phyloP scores from a whole-genome alignment of 2,888 invertebrate genomes.

The Macrophya alboannulata region DNA sequence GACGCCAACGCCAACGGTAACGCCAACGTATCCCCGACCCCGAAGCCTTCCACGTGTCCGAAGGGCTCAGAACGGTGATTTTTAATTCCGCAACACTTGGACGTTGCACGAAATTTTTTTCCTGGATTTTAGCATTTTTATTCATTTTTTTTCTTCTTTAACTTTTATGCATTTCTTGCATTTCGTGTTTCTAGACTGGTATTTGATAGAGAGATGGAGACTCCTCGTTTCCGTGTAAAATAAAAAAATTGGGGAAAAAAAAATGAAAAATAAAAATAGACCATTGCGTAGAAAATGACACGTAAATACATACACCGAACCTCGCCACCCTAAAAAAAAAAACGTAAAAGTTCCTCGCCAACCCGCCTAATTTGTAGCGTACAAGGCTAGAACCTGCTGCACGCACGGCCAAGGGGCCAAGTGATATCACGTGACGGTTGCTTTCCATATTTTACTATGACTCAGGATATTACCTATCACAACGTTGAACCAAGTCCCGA shows the following conservation, averaged over 20 bases:
- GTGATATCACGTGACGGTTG: constrained; percentile 64
- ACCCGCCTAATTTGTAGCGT: constrained; percentile 46
- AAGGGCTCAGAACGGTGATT: constrained; percentile 72
- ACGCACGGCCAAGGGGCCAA: constrained; percentile 54
- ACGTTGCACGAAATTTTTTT: constrained; percentile 34
- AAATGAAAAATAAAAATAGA: background rate
- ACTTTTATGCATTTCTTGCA: background rate
- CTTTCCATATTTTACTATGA: constrained; percentile 67
- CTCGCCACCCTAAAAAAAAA: constrained; percentile 36
- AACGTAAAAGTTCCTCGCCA: constrained; percentile 31
- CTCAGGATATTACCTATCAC: constrained; percentile 73
- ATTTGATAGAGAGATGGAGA: background rate
- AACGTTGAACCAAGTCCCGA: constrained; percentile 56
- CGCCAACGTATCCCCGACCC: constrained; percentile 60
- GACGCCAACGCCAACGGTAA: constrained; percentile 59
- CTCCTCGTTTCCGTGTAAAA: background rate
- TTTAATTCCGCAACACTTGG: constrained; percentile 78
- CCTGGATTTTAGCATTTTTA: background rate
- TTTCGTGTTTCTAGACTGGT: background rate
- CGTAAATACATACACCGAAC: background rate
- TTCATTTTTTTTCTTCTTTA: background rate
- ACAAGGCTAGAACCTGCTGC: constrained; percentile 48
- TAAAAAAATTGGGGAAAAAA: background rate
- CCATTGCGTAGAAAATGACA: constrained; percentile 1
- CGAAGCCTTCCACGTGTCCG: constrained; percentile 76